Evolutionary conservation across 1,140 invertebrate species (phyloP).

Genomic region (Diploscapter pachys): DNA sequence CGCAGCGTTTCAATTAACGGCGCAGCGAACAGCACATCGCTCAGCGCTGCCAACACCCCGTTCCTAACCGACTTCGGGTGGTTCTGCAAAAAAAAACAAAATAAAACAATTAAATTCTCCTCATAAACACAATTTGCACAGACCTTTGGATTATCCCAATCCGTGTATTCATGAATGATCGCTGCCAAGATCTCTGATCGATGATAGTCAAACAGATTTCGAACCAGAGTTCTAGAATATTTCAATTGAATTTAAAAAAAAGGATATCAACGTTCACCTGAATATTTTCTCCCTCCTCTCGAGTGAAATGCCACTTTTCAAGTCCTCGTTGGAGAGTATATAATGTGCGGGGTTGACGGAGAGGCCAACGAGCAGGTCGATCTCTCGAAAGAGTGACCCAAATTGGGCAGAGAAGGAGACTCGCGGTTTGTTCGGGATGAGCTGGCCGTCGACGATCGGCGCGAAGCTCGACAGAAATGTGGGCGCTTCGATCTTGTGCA

Average conservation of each 20-base stretch:
- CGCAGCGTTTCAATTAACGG: slow-evolving; percentile 85
- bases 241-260: slow-evolving; percentile 69
- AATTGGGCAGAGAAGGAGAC: slow-evolving; percentile 57
- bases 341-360: slow-evolving; percentile 84
- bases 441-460: slow-evolving; percentile 70
- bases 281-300: slow-evolving; percentile 70
- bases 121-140: slow-evolving; percentile 4
- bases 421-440: slow-evolving; percentile 57
- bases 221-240: slow-evolving; percentile 70
- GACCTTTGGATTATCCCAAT: slow-evolving; percentile 79
- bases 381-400: slow-evolving; percentile 55
- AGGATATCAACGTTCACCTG: slow-evolving; percentile 36
- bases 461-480: slow-evolving; percentile 69
- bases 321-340: slow-evolving; percentile 80
- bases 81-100: slow-evolving; percentile 33
- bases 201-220: slow-evolving; percentile 75
- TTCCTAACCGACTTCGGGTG: slow-evolving; percentile 88
- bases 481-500: slow-evolving; percentile 61
- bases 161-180: slow-evolving; percentile 92
- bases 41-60: slow-evolving; percentile 82
- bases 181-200: slow-evolving; percentile 94
- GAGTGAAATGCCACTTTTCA: slow-evolving; percentile 81
- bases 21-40: slow-evolving; percentile 81
- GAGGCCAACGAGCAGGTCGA: slow-evolving; percentile 86
- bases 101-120: slow-evolving; percentile 7